Evolutionary conservation across 2,113 vertebrate species (phyloP).

Genomic region (Nipponia nippon): DNA sequence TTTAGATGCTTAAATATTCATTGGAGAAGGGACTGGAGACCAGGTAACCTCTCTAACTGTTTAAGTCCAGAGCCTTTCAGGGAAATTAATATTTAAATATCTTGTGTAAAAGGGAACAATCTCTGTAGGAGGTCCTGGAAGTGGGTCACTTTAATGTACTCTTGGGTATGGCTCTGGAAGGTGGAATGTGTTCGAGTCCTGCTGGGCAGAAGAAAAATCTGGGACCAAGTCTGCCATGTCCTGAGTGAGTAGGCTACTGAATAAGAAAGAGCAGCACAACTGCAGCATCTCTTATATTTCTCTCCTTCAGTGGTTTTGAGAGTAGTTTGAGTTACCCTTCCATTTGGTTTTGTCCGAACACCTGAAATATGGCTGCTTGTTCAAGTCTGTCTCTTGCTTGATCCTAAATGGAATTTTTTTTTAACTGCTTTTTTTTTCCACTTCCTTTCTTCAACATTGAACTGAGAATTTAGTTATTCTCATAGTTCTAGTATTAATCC

Average conservation of each 20-base stretch:
- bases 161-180: neutral
- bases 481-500: neutral
- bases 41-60: neutral
- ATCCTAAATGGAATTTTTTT: neutral
- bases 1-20: constrained; percentile 39
- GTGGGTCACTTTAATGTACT: neutral
- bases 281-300: neutral
- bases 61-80: neutral
- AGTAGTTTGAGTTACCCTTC: neutral
- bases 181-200: neutral
- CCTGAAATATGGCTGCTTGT: neutral
- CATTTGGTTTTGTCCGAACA: neutral
- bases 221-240: neutral
- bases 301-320: neutral
- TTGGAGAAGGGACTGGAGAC: constrained; percentile 17
- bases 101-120: neutral
- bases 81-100: constrained; percentile 29
- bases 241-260: neutral
- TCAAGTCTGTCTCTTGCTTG: neutral
- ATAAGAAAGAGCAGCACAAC: neutral
- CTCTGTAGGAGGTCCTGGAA: constrained; percentile 7
- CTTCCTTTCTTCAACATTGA: neutral
- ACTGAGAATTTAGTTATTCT: neutral
- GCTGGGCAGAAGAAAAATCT: neutral
- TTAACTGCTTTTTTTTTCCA: neutral